Base-by-base conservation (phyloP, 2,113 vertebrate genomes). In the Fulica atra region DNA sequence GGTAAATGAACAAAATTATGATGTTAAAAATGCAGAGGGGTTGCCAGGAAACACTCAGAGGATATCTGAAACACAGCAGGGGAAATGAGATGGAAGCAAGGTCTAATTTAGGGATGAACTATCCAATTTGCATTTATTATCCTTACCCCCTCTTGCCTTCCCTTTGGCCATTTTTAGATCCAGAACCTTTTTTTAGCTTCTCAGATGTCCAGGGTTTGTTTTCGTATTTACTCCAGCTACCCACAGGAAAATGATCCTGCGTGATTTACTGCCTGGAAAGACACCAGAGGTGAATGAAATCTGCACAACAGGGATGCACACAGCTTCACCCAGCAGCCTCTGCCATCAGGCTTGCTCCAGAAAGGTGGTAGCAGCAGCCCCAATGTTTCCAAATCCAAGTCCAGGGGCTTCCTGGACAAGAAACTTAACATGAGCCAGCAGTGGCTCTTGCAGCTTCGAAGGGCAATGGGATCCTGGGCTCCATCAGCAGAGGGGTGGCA, bases 1-100 rank as follows among this genome's bases (percentile, higher is more conserved):
- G 80, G 73, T 78, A 76, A 77, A 63, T 1, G 40, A 76, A 57
- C 44, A 71, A 64, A 95, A 91, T 44, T 8, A 56, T 40, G 66
- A 91, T 85, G 81, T 72, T 59, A 95, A 94, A 97, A 97, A 96
- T 92, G 91, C 13, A 5, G 77, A 89, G 50, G 40, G n/a, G 64
- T 69, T 94, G 95, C 95, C 96, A 97, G 95, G 60, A 93, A 93
- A 83, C 64, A 23, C 73, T 93, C 0, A 1, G 70, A 94, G 84
- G 73, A 56, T 76, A 82, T 92, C 80, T 79, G 81, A 74, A 72
- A 81, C 0, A 5, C 80, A 73, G 80, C 53, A 93, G 42, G 74
- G 86, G 56, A 92, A 90, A 91, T 44, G 63, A 92, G 50, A 92
- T 57, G 85, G 77, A 89, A 91, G 26, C 33, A 3, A 74, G 65